These are phyloP conservation scores for Malurus splendens DNA, from an alignment of 2,797 vertebrate genomes.

Conservation along the genomic window DNA sequence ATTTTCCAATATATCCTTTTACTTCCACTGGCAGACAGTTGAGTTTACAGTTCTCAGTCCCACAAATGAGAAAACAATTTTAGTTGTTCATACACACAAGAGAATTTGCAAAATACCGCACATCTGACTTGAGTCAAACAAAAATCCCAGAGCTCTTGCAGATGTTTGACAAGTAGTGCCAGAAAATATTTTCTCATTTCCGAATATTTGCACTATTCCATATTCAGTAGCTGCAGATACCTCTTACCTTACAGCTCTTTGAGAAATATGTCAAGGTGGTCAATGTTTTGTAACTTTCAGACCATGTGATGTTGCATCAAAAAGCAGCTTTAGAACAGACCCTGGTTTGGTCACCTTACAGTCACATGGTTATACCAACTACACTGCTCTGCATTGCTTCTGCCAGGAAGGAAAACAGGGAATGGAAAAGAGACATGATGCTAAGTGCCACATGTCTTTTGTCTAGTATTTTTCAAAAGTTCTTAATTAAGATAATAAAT, in stretches of 20 bases:
- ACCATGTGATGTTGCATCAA: background rate
- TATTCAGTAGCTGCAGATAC: background rate
- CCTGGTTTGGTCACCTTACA: background rate
- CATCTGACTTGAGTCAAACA: background rate
- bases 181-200: background rate
- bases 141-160: background rate
- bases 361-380: background rate
- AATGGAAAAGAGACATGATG: background rate
- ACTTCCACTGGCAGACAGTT: background rate
- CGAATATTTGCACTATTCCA: accelerated
- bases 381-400: background rate
- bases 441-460: background rate
- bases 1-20: background rate
- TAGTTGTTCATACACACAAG: background rate
- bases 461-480: background rate
- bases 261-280: background rate
- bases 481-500: background rate
- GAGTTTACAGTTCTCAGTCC: background rate
- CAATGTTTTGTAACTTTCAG: background rate
- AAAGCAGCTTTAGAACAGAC: background rate
- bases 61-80: background rate
- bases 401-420: background rate
- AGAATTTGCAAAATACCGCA: background rate
- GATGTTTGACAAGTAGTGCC: background rate
- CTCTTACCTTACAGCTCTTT: background rate